Evolutionary conservation across 35 echinoderm and acorn worm genomes (phyloP), one percentile per base, ranked within the genome.

Genomic region (Diadema setosum): DNA sequence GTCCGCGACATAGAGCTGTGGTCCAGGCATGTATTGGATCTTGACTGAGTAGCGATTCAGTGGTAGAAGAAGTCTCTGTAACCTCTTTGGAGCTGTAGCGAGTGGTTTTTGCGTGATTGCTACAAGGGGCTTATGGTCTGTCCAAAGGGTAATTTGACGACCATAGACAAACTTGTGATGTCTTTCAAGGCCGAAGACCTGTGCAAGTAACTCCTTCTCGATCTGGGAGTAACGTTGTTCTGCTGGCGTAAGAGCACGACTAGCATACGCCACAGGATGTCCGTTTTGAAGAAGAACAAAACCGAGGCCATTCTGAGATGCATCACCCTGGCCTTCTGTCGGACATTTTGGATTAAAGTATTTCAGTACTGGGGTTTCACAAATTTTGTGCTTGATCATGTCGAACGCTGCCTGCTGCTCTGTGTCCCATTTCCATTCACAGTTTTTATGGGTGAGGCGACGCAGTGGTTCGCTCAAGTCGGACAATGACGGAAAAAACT

Each of bases 321-420:
- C 85, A 33, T 96, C 94, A 18, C 94, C 94, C 81, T 96, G 86
- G 14, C 94, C 90, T 65, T 96, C 94, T 57, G 82, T 69, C 52
- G 36, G 39, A 5, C 17, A 8, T 33, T 41, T 42, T 9, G 20
- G 25, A 61, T 92, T 55, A 81, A 81, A 88, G 70, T 96, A 96
- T 27, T 84, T 91, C 17, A 91, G 44, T 1, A 91, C 76, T 61
- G 94, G 94, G 23, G 94, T 65, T 31, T 44, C 24, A 21, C 35
- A 57, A 7, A 92, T 64, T 1, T n/a, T 1, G 23, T 81, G 42
- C 31, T 96, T 96, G 20, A 92, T 83, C 16, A 52, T 42, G 32
- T 60, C 26, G 17, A 84, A 92, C 8, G 89, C 89, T 32, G 83
- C 31, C 6, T 83, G 17, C 23, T 87, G 83, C 76, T 95, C 59